These are phyloP conservation scores for Leptinotarsa texana DNA, from an alignment of 1,140 invertebrate genomes.

Conservation along the genomic window DNA sequence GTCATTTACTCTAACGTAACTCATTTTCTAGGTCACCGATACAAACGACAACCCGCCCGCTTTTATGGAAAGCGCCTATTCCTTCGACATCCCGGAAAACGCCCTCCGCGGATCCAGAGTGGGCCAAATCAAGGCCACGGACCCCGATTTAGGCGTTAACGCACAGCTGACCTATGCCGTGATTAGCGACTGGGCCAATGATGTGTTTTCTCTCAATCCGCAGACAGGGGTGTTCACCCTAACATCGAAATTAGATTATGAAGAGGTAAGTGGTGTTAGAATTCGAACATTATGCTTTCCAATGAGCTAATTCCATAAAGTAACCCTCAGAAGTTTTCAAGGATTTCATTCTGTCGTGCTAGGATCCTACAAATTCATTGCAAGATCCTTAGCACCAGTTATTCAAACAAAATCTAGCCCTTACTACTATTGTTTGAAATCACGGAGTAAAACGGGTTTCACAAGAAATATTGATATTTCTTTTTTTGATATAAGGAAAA, in stretches of 20 bases:
- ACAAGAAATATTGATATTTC: too few relatives aligned
- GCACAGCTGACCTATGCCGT: constrained; percentile 86
- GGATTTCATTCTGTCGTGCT: too few relatives aligned
- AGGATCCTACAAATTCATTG: too few relatives aligned
- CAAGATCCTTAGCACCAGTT: too few relatives aligned
- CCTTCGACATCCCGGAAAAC: constrained; percentile 88
- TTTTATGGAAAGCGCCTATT: constrained; percentile 84
- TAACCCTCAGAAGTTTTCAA: too few relatives aligned
- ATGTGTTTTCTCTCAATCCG: constrained; percentile 90
- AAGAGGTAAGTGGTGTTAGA: constrained; percentile 70
- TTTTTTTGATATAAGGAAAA: too few relatives aligned
- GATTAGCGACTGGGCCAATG: constrained; percentile 91
- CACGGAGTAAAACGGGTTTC: too few relatives aligned
- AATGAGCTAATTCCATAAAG: too few relatives aligned
- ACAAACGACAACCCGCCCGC: constrained; percentile 92
- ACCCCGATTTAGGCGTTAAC: constrained; percentile 83
- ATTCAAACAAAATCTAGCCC: too few relatives aligned
- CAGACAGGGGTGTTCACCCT: constrained; percentile 87
- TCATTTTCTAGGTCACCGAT: constrained; percentile 75
- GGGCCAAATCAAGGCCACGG: constrained; percentile 79
- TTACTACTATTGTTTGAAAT: too few relatives aligned
- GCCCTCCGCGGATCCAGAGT: constrained; percentile 77
- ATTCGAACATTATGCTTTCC: too few relatives aligned
- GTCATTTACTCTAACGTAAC: too few relatives aligned
- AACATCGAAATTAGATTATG: constrained; percentile 87